Base-by-base conservation (phyloP, 2,797 vertebrate genomes). In the Dendrocincla tyrannina region DNA sequence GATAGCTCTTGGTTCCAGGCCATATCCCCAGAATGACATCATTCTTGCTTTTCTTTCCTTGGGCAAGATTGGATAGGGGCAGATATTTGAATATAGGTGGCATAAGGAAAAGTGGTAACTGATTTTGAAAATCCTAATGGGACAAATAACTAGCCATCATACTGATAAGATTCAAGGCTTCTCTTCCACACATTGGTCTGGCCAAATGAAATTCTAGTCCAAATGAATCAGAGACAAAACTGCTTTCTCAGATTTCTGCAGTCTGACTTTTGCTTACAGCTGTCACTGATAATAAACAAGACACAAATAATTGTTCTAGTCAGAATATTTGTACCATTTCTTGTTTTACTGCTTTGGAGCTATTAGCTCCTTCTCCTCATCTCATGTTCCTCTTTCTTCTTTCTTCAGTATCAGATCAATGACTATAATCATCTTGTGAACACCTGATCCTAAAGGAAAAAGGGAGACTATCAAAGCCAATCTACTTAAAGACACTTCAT, bases 401-500 rank as follows among this genome's bases (percentile, higher is more conserved):
- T 94, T 86, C 63, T 63, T 91, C 74, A 69, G 24, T 82, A 88
- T 79, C 49, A 85, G 35, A 42, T 64, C 63, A 46, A 67, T 79
- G 35, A 90, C 55, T 88, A 42, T 52, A 95, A 76, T 42, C 18
- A 12, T 88, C 47, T 53, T 91, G n/a, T 60, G 84, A 96, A 93
- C 88, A 83, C 39, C 72, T 42, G 39, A 84, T 94, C 59, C 85
- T 96, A 64, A 84, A 96, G 33, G 37, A 86, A 94, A 90, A 90
- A 77, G 5, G 15, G 15, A 82, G 74, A 59, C 85, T 93, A 90
- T 91, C 88, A 95, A 90, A 96, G 44, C 77, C 91, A 87, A 96
- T 95, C 59, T 91, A 63, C 93, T 92, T 97, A 96, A 96, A 95
- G 76, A 92, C 67, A 91, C 46, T 80, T 95, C 91, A 96, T 96